These are phyloP conservation scores for Temnothorax longispinosus DNA, from an alignment of 1,140 invertebrate genomes.

Conservation along the genomic window DNA sequence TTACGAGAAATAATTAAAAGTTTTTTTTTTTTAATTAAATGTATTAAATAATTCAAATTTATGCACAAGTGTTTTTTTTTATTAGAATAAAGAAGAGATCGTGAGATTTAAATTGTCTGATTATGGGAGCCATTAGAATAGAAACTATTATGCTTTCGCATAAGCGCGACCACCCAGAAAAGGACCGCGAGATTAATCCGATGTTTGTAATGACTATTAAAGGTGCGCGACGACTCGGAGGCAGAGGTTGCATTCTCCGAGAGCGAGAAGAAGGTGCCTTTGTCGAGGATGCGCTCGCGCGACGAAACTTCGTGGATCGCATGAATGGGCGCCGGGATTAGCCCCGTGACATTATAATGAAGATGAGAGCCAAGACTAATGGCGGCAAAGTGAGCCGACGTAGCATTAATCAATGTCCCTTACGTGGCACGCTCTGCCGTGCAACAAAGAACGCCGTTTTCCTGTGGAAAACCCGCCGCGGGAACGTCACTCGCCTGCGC, in stretches of 20 bases:
- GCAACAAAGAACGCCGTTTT: slow-evolving; percentile 60
- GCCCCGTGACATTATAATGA: slow-evolving; percentile 73
- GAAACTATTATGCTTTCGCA: slow-evolving; percentile 4
- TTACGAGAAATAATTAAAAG: not conserved
- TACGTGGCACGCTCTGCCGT: slow-evolving; percentile 49
- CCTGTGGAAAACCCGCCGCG: slow-evolving; percentile 49
- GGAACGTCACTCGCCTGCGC: slow-evolving; percentile 61
- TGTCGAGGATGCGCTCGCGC: slow-evolving; percentile 49
- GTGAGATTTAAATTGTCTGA: not conserved
- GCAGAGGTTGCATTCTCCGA: slow-evolving; percentile 15
- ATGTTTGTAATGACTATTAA: slow-evolving; percentile 59
- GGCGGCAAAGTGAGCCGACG: slow-evolving; percentile 71
- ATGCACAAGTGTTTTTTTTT: not conserved
- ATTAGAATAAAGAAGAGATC: not conserved
- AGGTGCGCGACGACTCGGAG: slow-evolving; percentile 39
- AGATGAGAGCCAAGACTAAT: slow-evolving; percentile 76
- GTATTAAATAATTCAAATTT: slow-evolving; percentile 1
- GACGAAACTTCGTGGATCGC: slow-evolving; percentile 59
- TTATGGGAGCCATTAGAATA: not conserved
- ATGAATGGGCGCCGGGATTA: slow-evolving; percentile 70
- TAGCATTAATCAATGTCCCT: slow-evolving; percentile 75
- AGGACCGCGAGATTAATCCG: slow-evolving; percentile 44
- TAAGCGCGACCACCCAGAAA: slow-evolving; percentile 41
- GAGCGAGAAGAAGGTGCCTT: slow-evolving; percentile 38
- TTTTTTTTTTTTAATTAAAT: not conserved